A percentile compares a stretch with the other conserved stretches of the same genome.
Conservation (phyloP, 2,797 vertebrate genomes). For the Malurus leucopterus region DNA sequence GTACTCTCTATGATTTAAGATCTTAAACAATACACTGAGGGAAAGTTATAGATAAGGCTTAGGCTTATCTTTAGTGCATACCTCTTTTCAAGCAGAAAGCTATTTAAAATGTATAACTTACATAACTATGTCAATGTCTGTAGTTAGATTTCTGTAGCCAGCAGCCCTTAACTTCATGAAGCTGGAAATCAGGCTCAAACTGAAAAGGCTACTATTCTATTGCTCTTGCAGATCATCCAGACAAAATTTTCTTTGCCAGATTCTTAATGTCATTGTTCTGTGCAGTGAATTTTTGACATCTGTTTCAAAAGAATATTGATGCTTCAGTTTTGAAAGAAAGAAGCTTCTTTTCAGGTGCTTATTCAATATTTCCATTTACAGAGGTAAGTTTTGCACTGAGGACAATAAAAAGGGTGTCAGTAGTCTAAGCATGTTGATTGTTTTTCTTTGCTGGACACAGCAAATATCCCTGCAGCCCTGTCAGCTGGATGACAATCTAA, state of each 20-base stretch:
- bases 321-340: background rate
- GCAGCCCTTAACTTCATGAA: background rate
- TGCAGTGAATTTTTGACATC: background rate
- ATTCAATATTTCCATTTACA: background rate
- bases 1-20: background rate
- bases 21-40: background rate
- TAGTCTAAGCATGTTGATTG: background rate
- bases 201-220: background rate
- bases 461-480: background rate
- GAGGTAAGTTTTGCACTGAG: background rate
- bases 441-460: background rate
- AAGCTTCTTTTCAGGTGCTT: background rate
- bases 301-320: background rate
- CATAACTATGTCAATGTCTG: background rate
- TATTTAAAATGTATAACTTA: background rate
- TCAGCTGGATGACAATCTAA: background rate
- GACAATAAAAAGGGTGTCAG: background rate
- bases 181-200: background rate
- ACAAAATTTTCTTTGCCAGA: background rate
- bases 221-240: background rate
- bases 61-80: background rate
- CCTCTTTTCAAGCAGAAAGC: background rate
- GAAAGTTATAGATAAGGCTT: background rate
- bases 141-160: background rate
- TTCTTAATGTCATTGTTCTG: background rate